These are phyloP conservation scores for Bolinopsis microptera DNA, from an alignment of 37 sponge, comb jelly and placozoan species.

Conservation along the genomic window DNA sequence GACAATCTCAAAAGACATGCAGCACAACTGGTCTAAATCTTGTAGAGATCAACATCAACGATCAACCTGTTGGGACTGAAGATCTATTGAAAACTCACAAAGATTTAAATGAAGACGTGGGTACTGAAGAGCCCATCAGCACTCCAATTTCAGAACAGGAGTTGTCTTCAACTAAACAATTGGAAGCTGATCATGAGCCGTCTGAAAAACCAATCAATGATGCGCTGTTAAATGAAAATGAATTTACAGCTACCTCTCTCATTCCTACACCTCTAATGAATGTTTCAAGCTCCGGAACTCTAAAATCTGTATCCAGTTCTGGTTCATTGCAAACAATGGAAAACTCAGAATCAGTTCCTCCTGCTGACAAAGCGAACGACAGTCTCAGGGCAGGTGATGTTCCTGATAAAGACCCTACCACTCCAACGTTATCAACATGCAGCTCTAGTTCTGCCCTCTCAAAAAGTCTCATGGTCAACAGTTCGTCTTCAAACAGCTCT, in stretches of 20 bases:
- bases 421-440: background rate
- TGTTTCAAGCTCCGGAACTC: background rate
- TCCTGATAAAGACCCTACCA: constrained; percentile 9
- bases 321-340: background rate
- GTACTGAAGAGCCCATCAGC: no score
- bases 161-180: no score
- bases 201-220: no score
- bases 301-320: constrained; percentile 19
- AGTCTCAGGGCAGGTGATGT: background rate
- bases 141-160: no score
- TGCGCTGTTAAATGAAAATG: no score
- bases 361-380: no score
- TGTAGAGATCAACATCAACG: no score
- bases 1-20: no score
- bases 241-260: background rate
- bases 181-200: no score
- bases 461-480: background rate
- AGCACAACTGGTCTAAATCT: no score
- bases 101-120: background rate
- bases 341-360: background rate
- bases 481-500: constrained; percentile 24
- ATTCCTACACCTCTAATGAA: background rate
- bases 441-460: background rate
- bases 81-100: background rate
- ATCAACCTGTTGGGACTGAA: no score